Evolutionary conservation across 1,140 invertebrate species (phyloP).

Genomic region (Zaprionus gabonicus): DNA sequence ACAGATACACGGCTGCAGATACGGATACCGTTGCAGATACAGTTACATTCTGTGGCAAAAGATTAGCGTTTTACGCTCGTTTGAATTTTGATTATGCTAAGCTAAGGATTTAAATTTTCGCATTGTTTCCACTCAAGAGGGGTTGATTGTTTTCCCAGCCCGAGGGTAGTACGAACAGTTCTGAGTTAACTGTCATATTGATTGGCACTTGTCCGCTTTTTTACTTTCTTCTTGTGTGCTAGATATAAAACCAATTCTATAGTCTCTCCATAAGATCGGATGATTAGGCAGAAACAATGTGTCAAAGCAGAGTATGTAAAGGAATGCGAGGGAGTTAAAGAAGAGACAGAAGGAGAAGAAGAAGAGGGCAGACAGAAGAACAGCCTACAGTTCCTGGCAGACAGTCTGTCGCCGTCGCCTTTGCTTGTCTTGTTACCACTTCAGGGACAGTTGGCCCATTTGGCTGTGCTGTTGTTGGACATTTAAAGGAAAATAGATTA

Average conservation of each 20-base stretch:
- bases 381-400: constrained; percentile 56
- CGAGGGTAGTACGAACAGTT: constrained; percentile 35
- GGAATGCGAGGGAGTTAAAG: neutral
- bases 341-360: neutral
- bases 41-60: constrained; percentile 61
- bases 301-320: constrained; percentile 5
- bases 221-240: neutral
- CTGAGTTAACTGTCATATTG: constrained; percentile 22
- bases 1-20: constrained; percentile 33
- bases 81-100: constrained; percentile 84
- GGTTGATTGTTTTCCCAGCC: constrained; percentile 60
- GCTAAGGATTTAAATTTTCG: constrained; percentile 71
- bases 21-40: constrained; percentile 40
- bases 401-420: constrained; percentile 75
- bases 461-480: constrained; percentile 55
- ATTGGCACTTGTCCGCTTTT: constrained; percentile 28
- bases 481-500: constrained; percentile 82
- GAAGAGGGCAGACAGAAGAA: neutral
- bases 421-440: constrained; percentile 35
- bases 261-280: constrained; percentile 49
- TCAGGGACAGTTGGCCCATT: constrained; percentile 42
- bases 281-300: constrained; percentile 47
- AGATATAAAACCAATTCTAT: constrained; percentile 41
- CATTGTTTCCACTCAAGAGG: constrained; percentile 75
- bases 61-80: constrained; percentile 84